Base-by-base conservation (phyloP, 2,113 vertebrate species). In the Trochalopteron elliotii region DNA sequence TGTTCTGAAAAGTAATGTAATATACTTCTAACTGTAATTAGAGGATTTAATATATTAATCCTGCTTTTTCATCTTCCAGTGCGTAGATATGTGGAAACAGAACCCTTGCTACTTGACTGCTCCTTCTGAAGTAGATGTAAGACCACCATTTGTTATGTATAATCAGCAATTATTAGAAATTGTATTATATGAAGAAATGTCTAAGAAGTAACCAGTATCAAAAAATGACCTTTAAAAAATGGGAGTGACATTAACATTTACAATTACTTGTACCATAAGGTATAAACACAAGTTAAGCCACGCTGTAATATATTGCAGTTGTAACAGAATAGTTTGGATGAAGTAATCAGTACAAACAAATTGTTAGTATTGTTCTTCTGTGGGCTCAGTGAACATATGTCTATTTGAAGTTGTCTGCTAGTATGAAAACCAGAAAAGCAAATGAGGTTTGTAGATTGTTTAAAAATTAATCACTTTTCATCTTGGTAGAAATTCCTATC, bases 71-170 rank as follows among this genome's bases (percentile, higher is more conserved):
- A 31, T 92, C 70, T 97, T 98, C 69, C 82, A 99, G 99, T 99
- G 99, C 83, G 99, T 99, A 40, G 99, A 99, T 98, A 99, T 99
- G 98, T 99, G 99, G 99, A 99, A 99, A 93, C 99, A 98, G 95
- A 99, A 96, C 92, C 98, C 98, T 95, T 99, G 98, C 97, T 98
- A 99, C 93, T 98, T 99, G 91, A 98, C 98, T 67, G 97, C 98
- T 75, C 99, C 99, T 63, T 98, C 99, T 94, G 99, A 99, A 98
- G 98, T 99, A 49, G 99, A 99, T 97, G 99, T 99, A 98, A 99
- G 99, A 99, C 69, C 37, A 99, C 61, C 37, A 74, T 30, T 82
- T 72, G 39, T 72, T 89, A 52, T 8, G 7, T 68, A 28, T 39
- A 24, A 27, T 52, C 71, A 79, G 12, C 28, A 72, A 7, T 79